These are phyloP conservation scores for Penaeus japonicus DNA, from an alignment of 1,140 invertebrate genomes.

Conservation along the genomic window DNA sequence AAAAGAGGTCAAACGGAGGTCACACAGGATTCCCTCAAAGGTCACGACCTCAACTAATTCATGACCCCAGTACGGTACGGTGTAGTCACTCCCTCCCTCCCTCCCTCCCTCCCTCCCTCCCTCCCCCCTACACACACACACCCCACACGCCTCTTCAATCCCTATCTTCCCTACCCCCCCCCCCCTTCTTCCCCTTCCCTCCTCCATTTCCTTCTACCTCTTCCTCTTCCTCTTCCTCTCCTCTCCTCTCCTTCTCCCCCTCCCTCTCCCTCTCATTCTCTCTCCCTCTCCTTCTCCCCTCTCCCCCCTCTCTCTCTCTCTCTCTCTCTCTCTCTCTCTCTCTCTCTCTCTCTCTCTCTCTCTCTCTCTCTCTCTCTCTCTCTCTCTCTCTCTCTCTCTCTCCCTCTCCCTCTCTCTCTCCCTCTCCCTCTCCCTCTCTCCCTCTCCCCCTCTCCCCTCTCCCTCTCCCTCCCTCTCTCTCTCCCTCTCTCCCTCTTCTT, in stretches of 20 bases:
- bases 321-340: neutral
- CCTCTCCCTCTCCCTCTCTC: neutral
- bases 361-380: neutral
- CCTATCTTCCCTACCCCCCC: neutral
- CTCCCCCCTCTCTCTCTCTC: neutral
- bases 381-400: neutral
- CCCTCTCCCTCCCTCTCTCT: constrained; percentile 14
- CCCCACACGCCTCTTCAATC: neutral
- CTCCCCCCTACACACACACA: no score
- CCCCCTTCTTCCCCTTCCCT: neutral
- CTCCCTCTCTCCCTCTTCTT: neutral
- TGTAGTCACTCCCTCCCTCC: neutral
- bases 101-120: neutral
- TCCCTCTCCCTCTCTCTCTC: neutral
- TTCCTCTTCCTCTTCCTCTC: neutral
- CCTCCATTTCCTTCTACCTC: neutral
- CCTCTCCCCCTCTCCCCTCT: neutral
- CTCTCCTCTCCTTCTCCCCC: no score
- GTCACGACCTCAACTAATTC: no score
- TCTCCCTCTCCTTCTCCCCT: neutral
- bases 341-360: neutral
- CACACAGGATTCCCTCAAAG: no score
- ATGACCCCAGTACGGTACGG: neutral
- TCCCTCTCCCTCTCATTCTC: no score
- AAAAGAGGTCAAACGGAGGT: no score